Evolutionary conservation across 2,113 vertebrate species (phyloP), one percentile per base, ranked within the genome.

Genomic region (Cinclus cinclus): DNA sequence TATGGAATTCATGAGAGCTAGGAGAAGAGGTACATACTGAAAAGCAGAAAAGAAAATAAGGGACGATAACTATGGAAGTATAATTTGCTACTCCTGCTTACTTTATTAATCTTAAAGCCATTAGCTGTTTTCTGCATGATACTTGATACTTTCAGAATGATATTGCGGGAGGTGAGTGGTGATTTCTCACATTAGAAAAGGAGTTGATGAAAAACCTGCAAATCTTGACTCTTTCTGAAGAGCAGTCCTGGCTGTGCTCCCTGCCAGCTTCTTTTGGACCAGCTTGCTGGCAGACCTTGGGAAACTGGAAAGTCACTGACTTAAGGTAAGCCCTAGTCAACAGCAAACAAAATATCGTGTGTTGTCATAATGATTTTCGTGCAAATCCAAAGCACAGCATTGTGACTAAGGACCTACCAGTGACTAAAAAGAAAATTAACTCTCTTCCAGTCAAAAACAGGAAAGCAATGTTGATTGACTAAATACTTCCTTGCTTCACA

Each of bases 401-500:
- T 76, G 33, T 25, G 50, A 52, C 50, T 52, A 52, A 52, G 27
- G 27, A 52, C 16, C 28, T 28, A 67, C 12, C 23, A 30, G 23
- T 25, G n/a, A 35, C 21, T 42, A 31, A 63, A 25, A 69, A 55
- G 24, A 49, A 63, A 63, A 42, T 27, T 2, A 28, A 20, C 4
- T 62, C 14, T 42, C 35, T 76, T 53, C 41, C 41, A 55, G 11
- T 30, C 22, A 22, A 76, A 76, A 47, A 0, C 11, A 15, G 21
- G 21, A 41, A 8, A 49, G 15, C 11, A 70, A 1, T 0, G 0
- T 5, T 58, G 20, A 6, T 58, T 74, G 50, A 33, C 44, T 50
- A 20, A n/a, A 18, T 3, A 25, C 10, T 37, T 89, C 56, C 7
- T 78, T 71, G 20, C 13, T 75, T 82, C 31, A 5, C 4, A 2